Percentiles rank a stretch among this genome's conserved stretches.
phyloP scores from a whole-genome alignment of 2,113 vertebrate genomes.

The Centropus bengalensis region DNA sequence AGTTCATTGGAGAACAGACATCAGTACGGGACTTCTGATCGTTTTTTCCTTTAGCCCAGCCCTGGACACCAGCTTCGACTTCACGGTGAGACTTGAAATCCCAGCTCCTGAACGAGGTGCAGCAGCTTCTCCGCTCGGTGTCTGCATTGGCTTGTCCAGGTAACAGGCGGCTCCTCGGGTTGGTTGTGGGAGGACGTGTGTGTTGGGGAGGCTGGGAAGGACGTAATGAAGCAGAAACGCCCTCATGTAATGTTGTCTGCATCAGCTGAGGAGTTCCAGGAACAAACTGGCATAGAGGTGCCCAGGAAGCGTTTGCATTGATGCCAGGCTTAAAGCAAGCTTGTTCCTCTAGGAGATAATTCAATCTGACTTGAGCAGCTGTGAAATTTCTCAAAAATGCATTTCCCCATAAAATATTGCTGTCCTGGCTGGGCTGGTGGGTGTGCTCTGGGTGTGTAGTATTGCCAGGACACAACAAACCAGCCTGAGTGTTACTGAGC shows the following conservation, averaged over 20 bases:
- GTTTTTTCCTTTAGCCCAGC: neutral
- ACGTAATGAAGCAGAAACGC: fast-evolving
- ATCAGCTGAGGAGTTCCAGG: neutral
- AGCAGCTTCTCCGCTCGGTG: neutral
- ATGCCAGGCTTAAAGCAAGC: neutral
- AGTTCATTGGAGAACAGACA: fast-evolving
- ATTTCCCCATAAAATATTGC: fast-evolving
- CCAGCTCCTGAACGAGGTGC: fast-evolving
- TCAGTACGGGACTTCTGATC: neutral
- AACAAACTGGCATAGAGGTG: neutral
- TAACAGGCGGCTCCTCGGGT: fast-evolving
- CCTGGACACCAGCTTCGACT: fast-evolving
- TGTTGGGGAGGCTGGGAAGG: fast-evolving
- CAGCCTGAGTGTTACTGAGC: fast-evolving
- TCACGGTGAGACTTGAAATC: neutral
- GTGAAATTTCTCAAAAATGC: neutral
- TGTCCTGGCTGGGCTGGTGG: neutral
- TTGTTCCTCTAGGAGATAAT: neutral
- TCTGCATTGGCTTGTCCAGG: fast-evolving
- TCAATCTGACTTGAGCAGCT: neutral
- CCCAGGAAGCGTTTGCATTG: neutral
- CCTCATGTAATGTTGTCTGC: fast-evolving
- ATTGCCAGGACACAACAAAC: fast-evolving
- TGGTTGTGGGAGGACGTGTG: fast-evolving
- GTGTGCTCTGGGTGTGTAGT: fast-evolving